Evolutionary conservation across 53 echinoderm and acorn worm species (phyloP).

Genomic region (Luidia sarsii): DNA sequence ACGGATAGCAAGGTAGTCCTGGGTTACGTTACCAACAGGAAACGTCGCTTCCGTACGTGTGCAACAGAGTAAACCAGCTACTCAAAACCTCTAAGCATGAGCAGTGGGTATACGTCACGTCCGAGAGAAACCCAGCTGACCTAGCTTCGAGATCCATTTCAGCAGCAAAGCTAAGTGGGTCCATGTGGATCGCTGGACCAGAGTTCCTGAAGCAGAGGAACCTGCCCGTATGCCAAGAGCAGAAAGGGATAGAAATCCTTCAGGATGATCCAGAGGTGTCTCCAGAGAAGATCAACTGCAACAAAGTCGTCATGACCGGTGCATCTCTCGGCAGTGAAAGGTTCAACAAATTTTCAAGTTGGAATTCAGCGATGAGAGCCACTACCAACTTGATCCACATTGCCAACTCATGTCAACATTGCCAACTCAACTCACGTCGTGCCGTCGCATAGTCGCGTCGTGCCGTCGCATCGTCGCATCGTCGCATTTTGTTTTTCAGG

Average conservation of each 20-base stretch:
- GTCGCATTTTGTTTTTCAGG: no score
- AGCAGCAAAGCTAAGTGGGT: conserved; percentile 14
- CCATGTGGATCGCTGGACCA: conserved; percentile 1
- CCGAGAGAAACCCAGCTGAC: conserved; percentile 35
- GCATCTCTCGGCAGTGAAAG: conserved; percentile 30
- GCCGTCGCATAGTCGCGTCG: no score
- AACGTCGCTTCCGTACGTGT: conserved; percentile 10
- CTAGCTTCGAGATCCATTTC: conserved; percentile 41
- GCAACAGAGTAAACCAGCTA: conserved; percentile 35
- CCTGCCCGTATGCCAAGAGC: background rate
- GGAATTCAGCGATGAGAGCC: conserved; percentile 52
- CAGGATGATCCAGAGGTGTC: conserved; percentile 50
- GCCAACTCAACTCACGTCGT: no score
- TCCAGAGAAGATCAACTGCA: conserved; percentile 37
- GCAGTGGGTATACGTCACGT: conserved; percentile 31
- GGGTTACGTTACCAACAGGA: conserved; percentile 16
- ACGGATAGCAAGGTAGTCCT: conserved; percentile 21
- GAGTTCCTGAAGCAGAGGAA: background rate
- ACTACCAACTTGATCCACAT: conserved; percentile 43
- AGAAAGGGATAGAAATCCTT: conserved; percentile 16
- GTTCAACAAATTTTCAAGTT: conserved; percentile 56
- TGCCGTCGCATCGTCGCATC: no score
- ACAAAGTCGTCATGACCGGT: conserved; percentile 34
- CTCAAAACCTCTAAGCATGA: conserved; percentile 5
- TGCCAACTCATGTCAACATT: conserved; percentile 21